Evolutionary conservation across 2,888 invertebrate species (phyloP), one percentile per base, ranked within the genome.

Genomic region (Drosophila ezoana): DNA sequence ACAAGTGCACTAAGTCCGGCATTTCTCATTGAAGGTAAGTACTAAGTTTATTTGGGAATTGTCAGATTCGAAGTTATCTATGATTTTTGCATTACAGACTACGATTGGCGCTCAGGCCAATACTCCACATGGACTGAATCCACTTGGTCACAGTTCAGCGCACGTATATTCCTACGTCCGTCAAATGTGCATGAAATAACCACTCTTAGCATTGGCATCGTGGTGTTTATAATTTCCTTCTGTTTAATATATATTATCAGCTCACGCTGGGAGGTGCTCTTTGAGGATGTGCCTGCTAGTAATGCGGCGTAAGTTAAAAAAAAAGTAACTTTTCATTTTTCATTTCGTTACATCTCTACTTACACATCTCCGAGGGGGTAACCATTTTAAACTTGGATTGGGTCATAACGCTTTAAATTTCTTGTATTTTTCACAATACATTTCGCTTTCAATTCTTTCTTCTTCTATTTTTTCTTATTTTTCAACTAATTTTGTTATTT

Each of bases 121-220:
- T 98, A 95, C 91, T 97, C 97, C 4, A 95, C 97, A 11, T 98
- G 98, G 98, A 95, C 97, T 18, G 98, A 98, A 93, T 97, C 97
- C 0, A 95, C 96, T 43, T 98, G 98, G 97, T 93, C 94, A 60
- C 93, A 94, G 59, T 93, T 97, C 81, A 94, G 94, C 81, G 95
- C 96, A 67, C 94, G 96, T 72, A 94, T 98, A 93, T 97, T 97
- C 92, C 93, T 98, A 63, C 93, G 95, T 82, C 95, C 97, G 70
- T 92, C 92, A 67, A 88, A 81, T 60, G 75, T 89, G 20, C 92
- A 92, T 61, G 91, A 92, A 84, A 81, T 90, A 33, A 67, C 91
- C 32, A 92, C 91, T 4, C 76, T 92, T 28, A 84, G 90, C 37
- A 86, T 91, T 73, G 92, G 92, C 40, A 74, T 92, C 60, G 81